These are phyloP conservation scores for Atlantisia rogersi DNA, from an alignment of 2,113 vertebrate genomes.

Conservation along the genomic window DNA sequence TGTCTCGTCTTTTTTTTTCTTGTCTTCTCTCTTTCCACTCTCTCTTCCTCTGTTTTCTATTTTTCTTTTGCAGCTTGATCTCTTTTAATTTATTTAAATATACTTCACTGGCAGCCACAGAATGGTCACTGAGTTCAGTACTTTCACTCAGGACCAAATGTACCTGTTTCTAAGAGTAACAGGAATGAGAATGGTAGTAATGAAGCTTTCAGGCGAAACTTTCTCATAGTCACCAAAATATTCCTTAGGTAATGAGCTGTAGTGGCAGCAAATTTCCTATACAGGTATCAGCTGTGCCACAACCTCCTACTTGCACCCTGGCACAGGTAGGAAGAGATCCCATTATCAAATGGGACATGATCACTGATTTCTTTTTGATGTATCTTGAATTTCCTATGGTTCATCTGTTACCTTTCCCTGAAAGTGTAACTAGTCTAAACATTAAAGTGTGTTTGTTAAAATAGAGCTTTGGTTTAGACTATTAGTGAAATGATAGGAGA, in stretches of 20 bases:
- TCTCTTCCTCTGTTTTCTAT: accelerated
- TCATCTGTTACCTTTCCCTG: background rate
- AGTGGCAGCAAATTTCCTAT: background rate
- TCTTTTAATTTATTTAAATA: background rate
- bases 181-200: background rate
- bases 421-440: background rate
- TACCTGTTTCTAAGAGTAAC: background rate
- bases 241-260: background rate
- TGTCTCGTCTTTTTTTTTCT: background rate
- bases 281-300: background rate
- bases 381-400: background rate
- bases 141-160: background rate
- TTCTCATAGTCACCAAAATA: background rate
- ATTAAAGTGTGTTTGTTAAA: background rate
- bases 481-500: background rate
- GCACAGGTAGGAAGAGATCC: background rate
- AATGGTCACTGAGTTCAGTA: background rate
- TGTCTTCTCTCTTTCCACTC: background rate
- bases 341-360: background rate
- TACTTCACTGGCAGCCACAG: background rate
- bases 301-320: background rate
- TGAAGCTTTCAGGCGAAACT: background rate
- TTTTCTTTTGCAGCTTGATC: background rate
- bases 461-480: background rate
- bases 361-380: background rate